Evolutionary conservation across 2,113 vertebrate genomes (phyloP).

Genomic region (Coturnix japonica): DNA sequence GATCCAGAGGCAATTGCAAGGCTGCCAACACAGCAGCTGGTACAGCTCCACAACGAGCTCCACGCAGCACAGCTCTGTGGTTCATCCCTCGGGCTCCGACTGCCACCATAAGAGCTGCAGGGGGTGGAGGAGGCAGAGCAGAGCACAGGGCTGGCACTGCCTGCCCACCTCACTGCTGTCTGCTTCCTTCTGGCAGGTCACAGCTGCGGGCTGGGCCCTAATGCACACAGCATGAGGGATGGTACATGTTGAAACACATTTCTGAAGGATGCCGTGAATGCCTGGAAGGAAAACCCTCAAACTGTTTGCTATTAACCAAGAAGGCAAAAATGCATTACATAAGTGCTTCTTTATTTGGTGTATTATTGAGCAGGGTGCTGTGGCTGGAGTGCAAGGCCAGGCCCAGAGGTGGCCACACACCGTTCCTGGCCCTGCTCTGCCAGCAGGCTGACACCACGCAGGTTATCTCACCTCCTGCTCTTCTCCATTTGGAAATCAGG

Average conservation of each 20-base stretch:
- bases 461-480: constrained; percentile 13
- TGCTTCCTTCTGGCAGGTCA: constrained; percentile 37
- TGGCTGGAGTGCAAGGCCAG: neutral
- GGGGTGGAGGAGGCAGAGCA: too few species aligned
- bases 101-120: neutral
- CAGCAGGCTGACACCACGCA: rapidly evolving
- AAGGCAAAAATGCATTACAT: constrained; percentile 29
- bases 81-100: neutral
- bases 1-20: constrained; percentile 37
- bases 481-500: constrained; percentile 13
- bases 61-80: neutral
- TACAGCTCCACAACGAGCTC: neutral
- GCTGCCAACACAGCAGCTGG: constrained; percentile 63
- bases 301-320: constrained; percentile 50
- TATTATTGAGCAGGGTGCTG: neutral
- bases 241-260: constrained; percentile 63
- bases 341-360: neutral
- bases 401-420: neutral
- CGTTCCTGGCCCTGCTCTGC: neutral
- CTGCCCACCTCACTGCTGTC: neutral
- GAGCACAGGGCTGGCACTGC: neutral
- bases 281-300: constrained; percentile 59
- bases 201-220: constrained; percentile 31
- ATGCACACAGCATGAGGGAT: neutral
- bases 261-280: constrained; percentile 51